Evolutionary conservation across 1,140 invertebrate genomes (phyloP).

Genomic region (Drosophila pallidifrons): DNA sequence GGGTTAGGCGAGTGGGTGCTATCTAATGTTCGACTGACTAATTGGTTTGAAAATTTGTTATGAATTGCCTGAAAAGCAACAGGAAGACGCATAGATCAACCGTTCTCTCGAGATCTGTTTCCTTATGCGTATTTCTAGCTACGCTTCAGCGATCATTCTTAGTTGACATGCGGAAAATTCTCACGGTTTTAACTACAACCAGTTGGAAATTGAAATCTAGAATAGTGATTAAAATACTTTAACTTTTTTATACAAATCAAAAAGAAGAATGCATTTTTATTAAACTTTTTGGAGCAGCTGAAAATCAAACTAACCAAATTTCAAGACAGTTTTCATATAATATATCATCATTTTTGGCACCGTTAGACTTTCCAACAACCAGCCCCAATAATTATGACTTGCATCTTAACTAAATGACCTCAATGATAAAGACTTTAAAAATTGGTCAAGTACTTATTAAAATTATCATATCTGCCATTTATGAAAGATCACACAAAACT

Average conservation of each 20-base stretch:
- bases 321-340: slow-evolving; percentile 1
- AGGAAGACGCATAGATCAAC: slow-evolving; percentile 10
- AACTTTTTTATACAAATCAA: too few species aligned
- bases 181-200: not conserved
- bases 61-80: slow-evolving; percentile 11
- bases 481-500: slow-evolving; percentile 50
- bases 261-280: too few species aligned
- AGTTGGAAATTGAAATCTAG: not conserved
- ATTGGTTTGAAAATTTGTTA: slow-evolving; percentile 35
- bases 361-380: not conserved
- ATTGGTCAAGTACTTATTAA: slow-evolving; percentile 40
- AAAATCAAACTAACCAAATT: slow-evolving; percentile 39
- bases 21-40: slow-evolving; percentile 43
- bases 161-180: slow-evolving; percentile 13
- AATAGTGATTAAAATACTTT: too few species aligned
- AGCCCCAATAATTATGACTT: slow-evolving; percentile 53
- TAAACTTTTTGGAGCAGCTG: slow-evolving; percentile 25
- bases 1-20: slow-evolving; percentile 14
- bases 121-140: not conserved
- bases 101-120: slow-evolving; percentile 15
- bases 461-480: slow-evolving; percentile 64
- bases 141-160: slow-evolving; percentile 15
- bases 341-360: slow-evolving; percentile 21
- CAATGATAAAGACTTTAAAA: slow-evolving; percentile 64
- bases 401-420: slow-evolving; percentile 28